phyloP scores from a whole-genome alignment of 2,888 invertebrate species.

The Beris morrisii region DNA sequence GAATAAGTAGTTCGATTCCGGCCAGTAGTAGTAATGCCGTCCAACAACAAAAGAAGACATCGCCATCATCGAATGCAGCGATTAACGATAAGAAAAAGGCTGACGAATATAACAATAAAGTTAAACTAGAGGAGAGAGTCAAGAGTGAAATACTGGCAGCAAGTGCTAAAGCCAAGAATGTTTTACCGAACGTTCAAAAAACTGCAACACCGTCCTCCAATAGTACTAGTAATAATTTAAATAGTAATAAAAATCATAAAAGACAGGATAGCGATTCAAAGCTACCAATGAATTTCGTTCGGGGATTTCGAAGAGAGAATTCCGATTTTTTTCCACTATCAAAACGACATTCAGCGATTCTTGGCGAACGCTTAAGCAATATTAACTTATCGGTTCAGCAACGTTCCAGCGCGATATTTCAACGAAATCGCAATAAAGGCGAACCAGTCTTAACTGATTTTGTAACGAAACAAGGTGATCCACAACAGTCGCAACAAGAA shows the following conservation, averaged over 20 bases:
- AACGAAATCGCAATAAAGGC: slow-evolving; percentile 65
- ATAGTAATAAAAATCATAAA: slow-evolving; percentile 60
- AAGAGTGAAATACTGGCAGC: slow-evolving; percentile 40
- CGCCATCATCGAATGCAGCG: not conserved
- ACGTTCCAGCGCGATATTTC: slow-evolving; percentile 71
- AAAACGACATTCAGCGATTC: slow-evolving; percentile 75
- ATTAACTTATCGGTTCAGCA: slow-evolving; percentile 52
- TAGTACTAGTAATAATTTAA: slow-evolving; percentile 39
- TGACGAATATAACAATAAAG: slow-evolving; percentile 41
- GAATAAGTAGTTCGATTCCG: slow-evolving; percentile 55
- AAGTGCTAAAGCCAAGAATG: slow-evolving; percentile 40
- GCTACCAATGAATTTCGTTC: slow-evolving; percentile 70
- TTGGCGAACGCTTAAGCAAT: slow-evolving; percentile 55
- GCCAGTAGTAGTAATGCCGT: slow-evolving; percentile 30
- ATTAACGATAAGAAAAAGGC: slow-evolving; percentile 34
- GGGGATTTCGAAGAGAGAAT: slow-evolving; percentile 80
- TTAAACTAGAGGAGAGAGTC: slow-evolving; percentile 41
- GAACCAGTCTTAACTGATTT: slow-evolving; percentile 75
- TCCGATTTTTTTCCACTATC: slow-evolving; percentile 80
- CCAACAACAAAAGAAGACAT: slow-evolving; percentile 51
- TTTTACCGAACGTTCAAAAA: slow-evolving; percentile 49
- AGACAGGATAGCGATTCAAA: slow-evolving; percentile 75
- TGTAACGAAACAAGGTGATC: slow-evolving; percentile 47
- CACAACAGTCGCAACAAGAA: slow-evolving; percentile 32
- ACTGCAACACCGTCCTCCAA: slow-evolving; percentile 57